These are phyloP conservation scores for Willisornis vidua DNA, from an alignment of 2,113 vertebrate genomes.

Conservation along the genomic window DNA sequence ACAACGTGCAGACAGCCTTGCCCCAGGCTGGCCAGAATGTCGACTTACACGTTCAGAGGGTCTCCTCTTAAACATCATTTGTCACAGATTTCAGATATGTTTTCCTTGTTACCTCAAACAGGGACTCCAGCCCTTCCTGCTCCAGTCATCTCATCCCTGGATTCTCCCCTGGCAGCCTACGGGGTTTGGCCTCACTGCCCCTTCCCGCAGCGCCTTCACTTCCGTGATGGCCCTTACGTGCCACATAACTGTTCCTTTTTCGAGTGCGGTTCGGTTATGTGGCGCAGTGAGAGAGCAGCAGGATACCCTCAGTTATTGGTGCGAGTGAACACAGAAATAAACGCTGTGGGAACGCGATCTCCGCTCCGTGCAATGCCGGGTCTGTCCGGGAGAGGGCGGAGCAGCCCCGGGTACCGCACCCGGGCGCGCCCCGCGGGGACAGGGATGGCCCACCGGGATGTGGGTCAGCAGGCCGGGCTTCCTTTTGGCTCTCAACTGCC, in stretches of 20 bases:
- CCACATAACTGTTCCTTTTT: background rate
- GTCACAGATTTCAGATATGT: background rate
- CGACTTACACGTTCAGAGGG: rapidly evolving
- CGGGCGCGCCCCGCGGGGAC: background rate
- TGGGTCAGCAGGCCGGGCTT: rapidly evolving
- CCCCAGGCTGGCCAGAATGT: background rate
- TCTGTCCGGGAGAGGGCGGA: background rate
- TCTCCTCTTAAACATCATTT: background rate
- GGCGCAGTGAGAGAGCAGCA: background rate
- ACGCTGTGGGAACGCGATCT: rapidly evolving
- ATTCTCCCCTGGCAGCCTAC: rapidly evolving
- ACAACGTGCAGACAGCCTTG: background rate
- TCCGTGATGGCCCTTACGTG: background rate
- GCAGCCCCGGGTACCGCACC: background rate
- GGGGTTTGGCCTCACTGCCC: background rate
- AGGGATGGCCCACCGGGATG: rapidly evolving
- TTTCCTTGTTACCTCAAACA: background rate
- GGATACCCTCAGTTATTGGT: background rate
- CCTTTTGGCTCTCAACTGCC: rapidly evolving
- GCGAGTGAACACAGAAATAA: no score
- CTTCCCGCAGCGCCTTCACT: background rate
- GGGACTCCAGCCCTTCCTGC: background rate
- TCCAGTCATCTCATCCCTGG: background rate
- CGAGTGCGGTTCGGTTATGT: background rate
- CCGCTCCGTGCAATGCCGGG: rapidly evolving